Conservation (phyloP, 2,888 invertebrate species). For the Frankliniella fusca region DNA sequence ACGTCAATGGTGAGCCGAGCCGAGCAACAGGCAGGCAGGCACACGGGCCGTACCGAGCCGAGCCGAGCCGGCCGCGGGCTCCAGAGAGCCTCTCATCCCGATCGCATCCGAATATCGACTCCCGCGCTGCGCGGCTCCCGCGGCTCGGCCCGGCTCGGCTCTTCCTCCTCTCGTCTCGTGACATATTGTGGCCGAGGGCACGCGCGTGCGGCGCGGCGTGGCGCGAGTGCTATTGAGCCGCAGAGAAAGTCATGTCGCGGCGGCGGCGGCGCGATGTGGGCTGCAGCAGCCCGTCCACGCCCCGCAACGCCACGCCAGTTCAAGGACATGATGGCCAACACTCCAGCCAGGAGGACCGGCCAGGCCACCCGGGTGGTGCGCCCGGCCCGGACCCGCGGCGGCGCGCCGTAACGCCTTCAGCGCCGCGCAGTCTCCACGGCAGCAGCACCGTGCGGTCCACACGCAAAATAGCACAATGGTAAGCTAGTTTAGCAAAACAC, state of each 20-base stretch:
- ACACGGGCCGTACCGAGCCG: background rate
- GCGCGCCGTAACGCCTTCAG: background rate
- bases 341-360: background rate
- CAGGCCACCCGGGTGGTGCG: background rate
- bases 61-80: no score
- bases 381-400: no score
- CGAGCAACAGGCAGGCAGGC: background rate
- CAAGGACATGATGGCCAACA: background rate
- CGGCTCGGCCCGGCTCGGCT: no score
- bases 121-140: no score
- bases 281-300: background rate
- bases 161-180: background rate
- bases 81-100: no score
- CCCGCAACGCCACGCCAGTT: background rate
- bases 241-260: constrained; percentile 10
- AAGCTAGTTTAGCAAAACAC: background rate
- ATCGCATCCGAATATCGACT: no score
- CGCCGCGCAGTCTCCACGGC: background rate
- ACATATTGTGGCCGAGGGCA: background rate
- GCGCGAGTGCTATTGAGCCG: background rate
- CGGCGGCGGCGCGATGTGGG: background rate
- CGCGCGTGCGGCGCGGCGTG: background rate
- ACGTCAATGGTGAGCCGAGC: background rate
- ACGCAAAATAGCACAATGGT: background rate
- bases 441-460: background rate